phyloP scores from a whole-genome alignment of 2,113 vertebrate species.

The Colaptes auratus region DNA sequence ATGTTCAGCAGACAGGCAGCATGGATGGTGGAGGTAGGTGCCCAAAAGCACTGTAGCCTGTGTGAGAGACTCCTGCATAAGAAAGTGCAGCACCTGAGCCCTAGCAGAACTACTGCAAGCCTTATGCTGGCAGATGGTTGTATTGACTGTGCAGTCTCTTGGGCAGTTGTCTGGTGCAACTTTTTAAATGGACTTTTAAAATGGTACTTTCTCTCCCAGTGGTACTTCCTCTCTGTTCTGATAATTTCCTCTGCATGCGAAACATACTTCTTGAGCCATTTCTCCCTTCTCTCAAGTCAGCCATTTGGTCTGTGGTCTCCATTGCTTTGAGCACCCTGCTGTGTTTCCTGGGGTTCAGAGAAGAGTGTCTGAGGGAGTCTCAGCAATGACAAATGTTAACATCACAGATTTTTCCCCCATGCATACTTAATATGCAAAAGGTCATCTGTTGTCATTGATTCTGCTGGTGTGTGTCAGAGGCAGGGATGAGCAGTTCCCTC shows the following conservation, averaged over 20 bases:
- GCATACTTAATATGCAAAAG: not conserved
- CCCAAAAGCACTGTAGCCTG: not conserved
- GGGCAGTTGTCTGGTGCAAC: not conserved
- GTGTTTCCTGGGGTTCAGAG: not conserved
- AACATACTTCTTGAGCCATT: not conserved
- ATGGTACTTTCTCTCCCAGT: not conserved
- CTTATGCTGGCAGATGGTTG: not conserved
- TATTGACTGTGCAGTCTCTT: not conserved
- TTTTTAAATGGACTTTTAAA: not conserved
- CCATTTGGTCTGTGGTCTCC: not conserved
- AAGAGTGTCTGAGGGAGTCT: not conserved
- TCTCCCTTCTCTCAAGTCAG: not conserved
- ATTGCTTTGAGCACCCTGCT: not conserved
- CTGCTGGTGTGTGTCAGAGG: not conserved
- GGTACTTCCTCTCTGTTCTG: not conserved
- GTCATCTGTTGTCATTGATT: not conserved
- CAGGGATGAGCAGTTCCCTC: not conserved
- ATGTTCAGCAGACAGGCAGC: accelerated
- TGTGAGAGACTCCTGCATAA: not conserved
- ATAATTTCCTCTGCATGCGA: not conserved
- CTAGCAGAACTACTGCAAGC: not conserved
- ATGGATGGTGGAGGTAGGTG: not conserved
- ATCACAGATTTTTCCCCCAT: accelerated
- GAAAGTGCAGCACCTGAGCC: too few species aligned
- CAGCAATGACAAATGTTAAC: not conserved